phyloP scores from a whole-genome alignment of 2,797 vertebrate genomes.

The Eospalax fontanierii region DNA sequence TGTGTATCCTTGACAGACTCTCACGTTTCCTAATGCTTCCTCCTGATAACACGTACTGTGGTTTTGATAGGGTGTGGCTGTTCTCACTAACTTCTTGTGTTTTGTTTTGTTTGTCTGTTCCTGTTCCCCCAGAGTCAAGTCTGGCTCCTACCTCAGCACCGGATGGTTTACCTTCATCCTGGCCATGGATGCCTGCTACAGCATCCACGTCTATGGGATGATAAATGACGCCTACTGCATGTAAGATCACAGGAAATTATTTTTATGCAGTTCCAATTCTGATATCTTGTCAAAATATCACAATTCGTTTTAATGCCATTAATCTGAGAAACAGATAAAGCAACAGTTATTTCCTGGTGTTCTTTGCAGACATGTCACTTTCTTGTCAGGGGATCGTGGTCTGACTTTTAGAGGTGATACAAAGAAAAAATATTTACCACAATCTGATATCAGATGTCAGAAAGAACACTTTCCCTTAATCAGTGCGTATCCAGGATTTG shows the following conservation, averaged over 20 bases:
- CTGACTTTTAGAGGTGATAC: constrained; percentile 84
- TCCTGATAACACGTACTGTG: constrained; percentile 89
- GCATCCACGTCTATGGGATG: constrained; percentile 99
- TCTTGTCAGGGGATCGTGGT: constrained; percentile 85
- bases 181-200: constrained; percentile 99
- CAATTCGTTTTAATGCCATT: constrained; percentile 88
- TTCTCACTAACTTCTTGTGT: constrained; percentile 88
- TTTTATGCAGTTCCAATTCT: constrained; percentile 87
- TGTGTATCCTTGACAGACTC: constrained; percentile 91
- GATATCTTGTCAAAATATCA: constrained; percentile 89
- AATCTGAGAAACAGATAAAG: constrained; percentile 86
- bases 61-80: constrained; percentile 87
- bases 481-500: constrained; percentile 70
- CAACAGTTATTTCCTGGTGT: constrained; percentile 81
- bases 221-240: constrained; percentile 99
- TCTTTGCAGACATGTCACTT: constrained; percentile 85
- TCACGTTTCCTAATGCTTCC: constrained; percentile 89
- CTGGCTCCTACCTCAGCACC: constrained; percentile 98
- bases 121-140: constrained; percentile 94
- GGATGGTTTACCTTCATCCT: constrained; percentile 99
- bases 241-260: constrained; percentile 93
- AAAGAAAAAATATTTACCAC: constrained; percentile 87
- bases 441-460: constrained; percentile 79
- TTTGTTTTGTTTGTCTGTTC: constrained; percentile 66
- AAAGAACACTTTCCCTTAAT: constrained; percentile 82